Conservation (phyloP, 2,797 vertebrate genomes). For the Anguilla obscura region DNA sequence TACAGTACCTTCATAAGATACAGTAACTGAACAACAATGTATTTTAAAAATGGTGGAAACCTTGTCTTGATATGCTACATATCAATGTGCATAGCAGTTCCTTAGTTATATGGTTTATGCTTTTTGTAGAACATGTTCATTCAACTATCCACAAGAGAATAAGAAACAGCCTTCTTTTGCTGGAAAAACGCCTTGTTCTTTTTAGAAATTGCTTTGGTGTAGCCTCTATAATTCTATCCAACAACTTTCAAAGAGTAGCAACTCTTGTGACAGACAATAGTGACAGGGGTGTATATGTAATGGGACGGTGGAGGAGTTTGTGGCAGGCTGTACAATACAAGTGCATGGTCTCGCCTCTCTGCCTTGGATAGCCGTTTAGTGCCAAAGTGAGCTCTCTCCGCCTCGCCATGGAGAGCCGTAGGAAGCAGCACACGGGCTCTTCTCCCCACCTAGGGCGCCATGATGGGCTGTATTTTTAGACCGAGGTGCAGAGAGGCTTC, state of each 20-base stretch:
- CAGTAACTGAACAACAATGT: not conserved
- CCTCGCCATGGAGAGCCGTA: not conserved
- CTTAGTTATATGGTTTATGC: not conserved
- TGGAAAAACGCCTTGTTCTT: not conserved
- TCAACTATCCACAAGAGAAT: not conserved
- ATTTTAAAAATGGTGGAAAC: slow-evolving; percentile 26
- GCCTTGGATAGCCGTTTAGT: not conserved
- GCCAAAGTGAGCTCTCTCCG: not conserved
- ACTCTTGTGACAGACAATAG: not conserved
- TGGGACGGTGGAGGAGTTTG: not conserved
- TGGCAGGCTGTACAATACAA: not conserved
- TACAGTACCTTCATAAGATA: slow-evolving; percentile 10
- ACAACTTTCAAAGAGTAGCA: not conserved
- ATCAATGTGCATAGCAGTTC: not conserved
- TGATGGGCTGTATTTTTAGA: slow-evolving; percentile 69
- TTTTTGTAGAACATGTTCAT: not conserved
- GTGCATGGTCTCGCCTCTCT: not conserved
- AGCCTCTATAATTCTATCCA: not conserved
- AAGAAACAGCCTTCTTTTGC: not conserved
- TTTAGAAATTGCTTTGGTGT: not conserved
- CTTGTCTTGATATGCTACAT: not conserved
- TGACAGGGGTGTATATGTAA: not conserved
- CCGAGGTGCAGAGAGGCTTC: slow-evolving; percentile 50
- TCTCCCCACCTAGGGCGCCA: slow-evolving; percentile 45
- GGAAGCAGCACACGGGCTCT: not conserved